Conservation (phyloP, 2,113 vertebrate species). For the Rattus norvegicus region DNA sequence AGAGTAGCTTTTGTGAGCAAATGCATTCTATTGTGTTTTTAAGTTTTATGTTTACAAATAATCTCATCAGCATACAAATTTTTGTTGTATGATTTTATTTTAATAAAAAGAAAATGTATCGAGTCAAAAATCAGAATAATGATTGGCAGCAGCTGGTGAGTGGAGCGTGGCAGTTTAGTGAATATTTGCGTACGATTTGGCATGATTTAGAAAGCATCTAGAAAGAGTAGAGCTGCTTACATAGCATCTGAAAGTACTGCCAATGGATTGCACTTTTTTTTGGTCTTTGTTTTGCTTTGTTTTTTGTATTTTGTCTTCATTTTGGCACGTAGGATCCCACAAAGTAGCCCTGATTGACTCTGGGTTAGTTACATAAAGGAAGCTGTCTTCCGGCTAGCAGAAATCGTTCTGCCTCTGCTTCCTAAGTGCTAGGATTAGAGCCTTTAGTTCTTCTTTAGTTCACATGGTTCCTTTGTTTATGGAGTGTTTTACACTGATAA, state of each 20-base stretch:
- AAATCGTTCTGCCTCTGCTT: neutral
- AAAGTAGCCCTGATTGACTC: neutral
- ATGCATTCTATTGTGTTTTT: neutral
- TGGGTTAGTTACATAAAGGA: neutral
- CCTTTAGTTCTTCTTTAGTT: neutral
- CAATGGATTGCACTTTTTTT: neutral
- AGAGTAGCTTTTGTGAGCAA: neutral
- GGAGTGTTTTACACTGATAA: neutral
- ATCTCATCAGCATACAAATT: neutral
- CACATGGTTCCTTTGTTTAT: neutral
- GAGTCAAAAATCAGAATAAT: neutral
- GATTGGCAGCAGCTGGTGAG: no score
- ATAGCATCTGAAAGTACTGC: neutral
- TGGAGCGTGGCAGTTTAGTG: neutral
- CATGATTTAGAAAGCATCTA: neutral
- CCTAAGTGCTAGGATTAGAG: neutral
- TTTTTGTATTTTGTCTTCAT: neutral
- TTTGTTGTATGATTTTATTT: neutral
- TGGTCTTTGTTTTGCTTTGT: neutral
- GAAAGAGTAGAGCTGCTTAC: neutral
- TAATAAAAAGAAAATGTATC: neutral
- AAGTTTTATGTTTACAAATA: neutral
- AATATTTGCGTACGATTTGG: neutral
- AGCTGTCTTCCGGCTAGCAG: neutral
- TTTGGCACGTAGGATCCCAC: neutral